Conservation (phyloP, 2,113 vertebrate genomes). For the Halichoeres trimaculatus region DNA sequence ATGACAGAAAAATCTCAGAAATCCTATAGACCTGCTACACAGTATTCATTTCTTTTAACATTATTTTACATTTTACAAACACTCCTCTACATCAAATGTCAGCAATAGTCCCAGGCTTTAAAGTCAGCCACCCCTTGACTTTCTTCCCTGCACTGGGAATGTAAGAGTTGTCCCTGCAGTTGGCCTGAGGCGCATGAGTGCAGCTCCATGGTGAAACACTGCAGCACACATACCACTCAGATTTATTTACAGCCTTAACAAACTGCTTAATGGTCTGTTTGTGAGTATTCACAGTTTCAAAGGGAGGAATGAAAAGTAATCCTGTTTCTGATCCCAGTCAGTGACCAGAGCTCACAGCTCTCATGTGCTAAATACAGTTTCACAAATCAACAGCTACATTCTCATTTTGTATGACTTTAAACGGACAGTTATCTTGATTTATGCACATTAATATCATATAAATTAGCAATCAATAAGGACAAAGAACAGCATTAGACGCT, state of each 20-base stretch:
- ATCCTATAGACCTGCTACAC: too few species aligned
- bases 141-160: not conserved
- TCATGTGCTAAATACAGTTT: conserved; percentile 20
- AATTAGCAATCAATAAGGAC: too few species aligned
- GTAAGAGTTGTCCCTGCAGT: not conserved
- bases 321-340: conserved; percentile 40
- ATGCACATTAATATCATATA: too few species aligned
- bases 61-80: too few species aligned
- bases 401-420: not conserved
- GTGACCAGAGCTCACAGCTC: conserved; percentile 18
- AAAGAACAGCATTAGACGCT: too few species aligned
- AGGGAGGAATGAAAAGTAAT: conserved; percentile 39
- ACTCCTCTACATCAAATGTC: too few species aligned
- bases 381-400: not conserved
- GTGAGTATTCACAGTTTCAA: conserved; percentile 24
- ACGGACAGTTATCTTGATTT: not conserved
- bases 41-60: too few species aligned
- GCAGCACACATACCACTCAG: conserved; percentile 53
- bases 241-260: conserved; percentile 40
- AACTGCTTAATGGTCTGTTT: not conserved
- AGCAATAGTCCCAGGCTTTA: not conserved
- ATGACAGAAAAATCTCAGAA: too few species aligned
- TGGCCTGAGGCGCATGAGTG: not conserved
- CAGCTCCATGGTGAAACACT: not conserved
- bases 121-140: not conserved